Conservation (phyloP, 1,140 invertebrate genomes). For the Pseudomyrmex flavicornis region DNA sequence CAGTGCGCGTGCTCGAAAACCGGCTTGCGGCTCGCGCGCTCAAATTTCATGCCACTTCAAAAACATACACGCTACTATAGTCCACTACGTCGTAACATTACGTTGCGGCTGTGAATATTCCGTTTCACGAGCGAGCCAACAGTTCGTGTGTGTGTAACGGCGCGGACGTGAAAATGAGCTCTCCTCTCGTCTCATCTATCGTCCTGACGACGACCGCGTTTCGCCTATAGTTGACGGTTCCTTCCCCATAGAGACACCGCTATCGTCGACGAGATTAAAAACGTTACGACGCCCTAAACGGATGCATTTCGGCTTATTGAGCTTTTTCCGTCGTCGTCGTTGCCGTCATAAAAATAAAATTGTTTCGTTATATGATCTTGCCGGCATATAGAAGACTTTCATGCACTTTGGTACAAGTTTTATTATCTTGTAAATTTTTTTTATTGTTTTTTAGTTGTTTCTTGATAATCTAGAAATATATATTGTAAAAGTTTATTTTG, state of each 20-base stretch:
- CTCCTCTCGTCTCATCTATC: background rate
- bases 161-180: conserved; percentile 52
- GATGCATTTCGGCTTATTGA: conserved; percentile 62
- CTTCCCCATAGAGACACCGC: conserved; percentile 60
- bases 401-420: background rate
- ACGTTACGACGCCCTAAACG: conserved; percentile 62
- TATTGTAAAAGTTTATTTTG: background rate
- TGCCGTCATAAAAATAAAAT: background rate
- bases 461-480: too few species aligned
- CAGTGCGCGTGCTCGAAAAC: conserved; percentile 30
- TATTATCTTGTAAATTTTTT: background rate
- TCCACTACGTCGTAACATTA: conserved; percentile 29
- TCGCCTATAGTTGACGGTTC: conserved; percentile 20
- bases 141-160: conserved; percentile 24
- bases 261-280: conserved; percentile 70
- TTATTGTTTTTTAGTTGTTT: too few species aligned
- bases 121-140: conserved; percentile 51
- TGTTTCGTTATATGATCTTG: background rate
- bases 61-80: conserved; percentile 4
- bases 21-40: background rate
- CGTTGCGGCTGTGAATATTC: conserved; percentile 10
- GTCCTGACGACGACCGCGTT: conserved; percentile 11
- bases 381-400: background rate
- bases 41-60: conserved; percentile 44
- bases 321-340: conserved; percentile 10